Conservation (phyloP, 2,113 vertebrate genomes). For the Vidua chalybeata region DNA sequence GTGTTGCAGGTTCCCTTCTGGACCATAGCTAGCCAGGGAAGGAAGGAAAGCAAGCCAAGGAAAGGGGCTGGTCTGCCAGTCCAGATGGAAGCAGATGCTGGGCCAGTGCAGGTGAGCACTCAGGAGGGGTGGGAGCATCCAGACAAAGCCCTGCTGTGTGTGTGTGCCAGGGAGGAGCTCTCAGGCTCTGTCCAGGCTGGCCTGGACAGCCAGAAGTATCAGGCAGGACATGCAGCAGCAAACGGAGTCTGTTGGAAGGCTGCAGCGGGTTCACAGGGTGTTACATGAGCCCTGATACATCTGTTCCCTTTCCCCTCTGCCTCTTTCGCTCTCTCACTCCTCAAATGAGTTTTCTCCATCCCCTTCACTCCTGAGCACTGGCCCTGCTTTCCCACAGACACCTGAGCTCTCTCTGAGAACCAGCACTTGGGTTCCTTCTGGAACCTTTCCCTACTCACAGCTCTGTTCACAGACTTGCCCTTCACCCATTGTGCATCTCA, state of each 20-base stretch:
- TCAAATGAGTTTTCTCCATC: neutral
- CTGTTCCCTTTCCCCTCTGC: neutral
- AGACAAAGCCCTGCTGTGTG: neutral
- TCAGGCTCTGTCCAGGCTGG: neutral
- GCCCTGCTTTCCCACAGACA: neutral
- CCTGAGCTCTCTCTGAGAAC: neutral
- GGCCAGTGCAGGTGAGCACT: neutral
- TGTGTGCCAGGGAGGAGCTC: neutral
- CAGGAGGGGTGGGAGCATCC: neutral
- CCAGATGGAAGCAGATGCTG: neutral
- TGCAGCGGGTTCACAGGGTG: neutral
- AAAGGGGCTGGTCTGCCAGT: neutral
- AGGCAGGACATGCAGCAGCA: neutral
- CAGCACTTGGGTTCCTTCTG: accelerated
- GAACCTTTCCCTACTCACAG: neutral
- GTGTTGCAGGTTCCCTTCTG: neutral
- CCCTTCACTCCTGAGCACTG: neutral
- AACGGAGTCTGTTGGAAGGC: neutral
- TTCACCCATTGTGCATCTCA: neutral
- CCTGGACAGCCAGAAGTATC: neutral
- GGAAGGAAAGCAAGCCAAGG: neutral
- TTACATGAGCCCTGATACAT: neutral
- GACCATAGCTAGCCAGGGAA: neutral
- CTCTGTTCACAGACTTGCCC: neutral
- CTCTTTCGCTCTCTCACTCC: neutral